Evolutionary conservation across 92 coral and sea anemone genomes (phyloP), one percentile per base, ranked within the genome.

Genomic region (Pocillopora grandis): DNA sequence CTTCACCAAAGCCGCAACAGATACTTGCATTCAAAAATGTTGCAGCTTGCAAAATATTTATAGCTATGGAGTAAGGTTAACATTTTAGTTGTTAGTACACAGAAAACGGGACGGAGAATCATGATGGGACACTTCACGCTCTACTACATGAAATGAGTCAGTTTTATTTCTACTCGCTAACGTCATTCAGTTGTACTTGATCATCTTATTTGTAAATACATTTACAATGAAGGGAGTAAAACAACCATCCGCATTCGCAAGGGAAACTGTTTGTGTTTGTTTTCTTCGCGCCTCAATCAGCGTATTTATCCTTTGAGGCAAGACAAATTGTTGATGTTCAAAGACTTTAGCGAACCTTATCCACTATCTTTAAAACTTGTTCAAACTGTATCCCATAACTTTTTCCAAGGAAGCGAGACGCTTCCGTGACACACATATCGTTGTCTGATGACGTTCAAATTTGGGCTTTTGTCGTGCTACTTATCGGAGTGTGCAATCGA

Each of bases 121-220:
- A 42, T 42, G 52, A 42, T 42, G 52, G 52, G 52, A 42, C 52
- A 42, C 52, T 42, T 42, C 52, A 42, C 52, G 52, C 52, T 42
- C 10, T 21, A 55, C 12, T 70, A 36, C 75, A 36, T 5, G 2
- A 66, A 59, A 35, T 7, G 37, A 11, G 52, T 3, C 52, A 42
- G 52, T 42, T 42, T 42, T 42, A 42, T 42, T 36, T 4, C 21
- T 12, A 36, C 57, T 70, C 57, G 1, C 42, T 11, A 36, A 10
- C 71, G 7, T 35, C 10, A 69, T 14, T 69, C 37, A 15, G 73
- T 21, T 75, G 64, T 56, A 20, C 35, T 58, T 1, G 68, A 17
- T 74, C 69, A 60, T 59, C 42, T 31, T 7, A 58, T 60, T 55
- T 76, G 69, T 31, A 61, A 76, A 35, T 76, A 76, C 80, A 76